Percentiles rank a stretch among this genome's conserved stretches.
phyloP scores from a whole-genome alignment of 1,140 invertebrate genomes.

The Diuraphis noxia region DNA sequence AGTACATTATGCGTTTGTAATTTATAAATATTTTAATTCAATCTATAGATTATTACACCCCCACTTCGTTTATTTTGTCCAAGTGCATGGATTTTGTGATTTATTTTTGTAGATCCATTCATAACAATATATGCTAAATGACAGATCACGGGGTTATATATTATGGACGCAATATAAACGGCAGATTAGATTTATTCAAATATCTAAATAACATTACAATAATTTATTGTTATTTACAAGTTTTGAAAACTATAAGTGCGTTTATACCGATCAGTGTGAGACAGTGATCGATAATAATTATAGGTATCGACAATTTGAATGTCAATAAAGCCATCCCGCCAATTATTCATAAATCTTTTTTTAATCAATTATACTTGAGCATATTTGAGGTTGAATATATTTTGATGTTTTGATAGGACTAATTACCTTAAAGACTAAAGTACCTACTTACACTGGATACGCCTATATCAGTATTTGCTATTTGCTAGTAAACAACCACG shows the following conservation, averaged over 20 bases:
- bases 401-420: too few species aligned
- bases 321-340: neutral
- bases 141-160: neutral
- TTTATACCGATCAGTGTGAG: too few species aligned
- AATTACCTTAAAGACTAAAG: too few species aligned
- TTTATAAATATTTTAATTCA: too few species aligned
- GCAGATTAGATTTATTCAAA: neutral
- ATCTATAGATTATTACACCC: too few species aligned
- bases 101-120: neutral
- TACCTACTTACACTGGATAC: neutral
- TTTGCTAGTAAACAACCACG: neutral
- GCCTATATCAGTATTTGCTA: neutral
- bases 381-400: neutral
- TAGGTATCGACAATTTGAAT: neutral
- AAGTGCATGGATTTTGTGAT: neutral
- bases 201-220: neutral
- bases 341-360: neutral
- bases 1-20: too few species aligned
- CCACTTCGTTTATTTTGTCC: neutral
- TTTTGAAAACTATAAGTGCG: neutral
- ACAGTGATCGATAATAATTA: neutral
- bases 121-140: too few species aligned
- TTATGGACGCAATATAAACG: neutral
- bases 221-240: neutral
- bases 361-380: neutral